Base-by-base conservation (phyloP, 1,140 invertebrate species). In the Eriosoma lanigerum region DNA sequence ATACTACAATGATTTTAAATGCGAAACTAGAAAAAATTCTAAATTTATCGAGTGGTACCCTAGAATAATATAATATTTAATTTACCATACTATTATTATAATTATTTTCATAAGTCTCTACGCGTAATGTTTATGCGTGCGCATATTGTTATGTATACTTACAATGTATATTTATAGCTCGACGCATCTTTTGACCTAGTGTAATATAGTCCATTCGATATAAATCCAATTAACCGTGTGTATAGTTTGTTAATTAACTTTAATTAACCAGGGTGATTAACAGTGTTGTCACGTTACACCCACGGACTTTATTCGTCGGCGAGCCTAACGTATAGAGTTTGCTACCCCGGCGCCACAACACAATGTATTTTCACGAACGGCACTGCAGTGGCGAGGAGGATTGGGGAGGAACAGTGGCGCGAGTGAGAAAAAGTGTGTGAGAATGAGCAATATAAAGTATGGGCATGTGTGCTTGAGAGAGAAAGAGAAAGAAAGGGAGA, bases 151-250 rank as follows among this genome's bases (percentile, higher is more conserved):
- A n/a, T n/a, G n/a, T n/a, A n/a, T n/a, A n/a, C n/a, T n/a, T n/a
- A n/a, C n/a, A n/a, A n/a, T n/a, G n/a, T n/a, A 38, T 38, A 38
- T 38, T 38, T 38, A n/a, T n/a, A 4, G 32, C 32, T 4, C 32
- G 32, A n/a, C 19, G n/a, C 8, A 17, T 52, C 15, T 72, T 72
- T 52, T 19, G 46, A 72, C 24, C 17, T n/a, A n/a, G n/a, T n/a
- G n/a, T n/a, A n/a, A n/a, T n/a, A n/a, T n/a, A 15, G 46, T 52
- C 68, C 48, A 13, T 72, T 72, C 68, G 24, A 50, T 50, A 70
- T 70, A 70, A 70, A 70, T 70, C 66, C 66, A 70, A 70, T 70
- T 70, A 70, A 72, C 24, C n/a, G n/a, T n/a, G n/a, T 29, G 19
- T 32, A 52, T 32, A 52, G 48, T 50, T 26, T 24, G 66, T 68